phyloP scores from a whole-genome alignment of 2,797 vertebrate genomes.

The Chelidonichthys spinosus region DNA sequence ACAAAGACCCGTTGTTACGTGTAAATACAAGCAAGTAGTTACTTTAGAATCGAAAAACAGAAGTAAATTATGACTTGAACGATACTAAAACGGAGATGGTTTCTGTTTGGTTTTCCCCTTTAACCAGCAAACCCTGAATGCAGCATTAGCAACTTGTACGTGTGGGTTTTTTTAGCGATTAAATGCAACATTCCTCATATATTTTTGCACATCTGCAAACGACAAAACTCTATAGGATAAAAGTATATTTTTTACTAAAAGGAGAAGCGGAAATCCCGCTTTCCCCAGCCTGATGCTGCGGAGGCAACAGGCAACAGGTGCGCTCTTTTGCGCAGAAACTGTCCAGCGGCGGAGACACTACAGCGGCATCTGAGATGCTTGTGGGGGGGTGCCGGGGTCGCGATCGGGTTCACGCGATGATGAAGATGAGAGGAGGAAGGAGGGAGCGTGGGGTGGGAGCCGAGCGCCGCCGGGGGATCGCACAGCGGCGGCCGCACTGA shows the following conservation, averaged over 20 bases:
- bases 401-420: conserved; percentile 46
- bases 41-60: too few species aligned
- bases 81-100: too few species aligned
- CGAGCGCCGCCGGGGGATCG: conserved; percentile 63
- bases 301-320: conserved; percentile 36
- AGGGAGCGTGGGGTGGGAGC: neutral
- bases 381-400: conserved; percentile 10
- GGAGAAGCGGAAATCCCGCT: neutral
- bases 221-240: neutral
- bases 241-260: neutral
- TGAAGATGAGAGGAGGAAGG: conserved; percentile 16
- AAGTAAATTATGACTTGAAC: too few species aligned
- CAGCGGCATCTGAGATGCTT: neutral
- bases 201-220: too few species aligned
- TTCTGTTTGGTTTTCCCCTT: too few species aligned
- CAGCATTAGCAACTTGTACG: neutral
- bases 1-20: neutral
- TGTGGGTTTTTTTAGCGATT: neutral
- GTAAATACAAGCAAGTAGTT: neutral
- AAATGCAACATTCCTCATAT: too few species aligned
- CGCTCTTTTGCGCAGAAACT: neutral
- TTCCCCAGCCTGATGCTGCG: too few species aligned
- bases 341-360: neutral
- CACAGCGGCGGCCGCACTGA: conserved; percentile 32
- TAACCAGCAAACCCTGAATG: neutral